phyloP scores from a whole-genome alignment of 2,888 invertebrate species.

The Dasypolia templi region DNA sequence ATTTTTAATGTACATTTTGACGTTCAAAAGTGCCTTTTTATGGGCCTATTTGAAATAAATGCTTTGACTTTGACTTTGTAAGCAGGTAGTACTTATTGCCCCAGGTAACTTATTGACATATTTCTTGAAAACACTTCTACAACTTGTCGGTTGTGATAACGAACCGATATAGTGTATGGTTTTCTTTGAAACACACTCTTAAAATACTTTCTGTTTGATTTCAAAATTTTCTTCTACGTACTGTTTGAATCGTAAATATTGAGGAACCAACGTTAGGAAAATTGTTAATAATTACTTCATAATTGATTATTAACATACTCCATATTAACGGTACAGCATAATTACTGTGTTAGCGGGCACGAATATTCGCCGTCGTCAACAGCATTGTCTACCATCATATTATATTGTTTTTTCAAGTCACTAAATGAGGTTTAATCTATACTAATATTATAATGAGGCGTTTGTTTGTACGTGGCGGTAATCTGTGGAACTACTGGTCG shows the following conservation, averaged over 20 bases:
- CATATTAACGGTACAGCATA: neutral
- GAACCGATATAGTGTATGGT: neutral
- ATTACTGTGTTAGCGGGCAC: neutral
- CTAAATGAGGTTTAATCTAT: neutral
- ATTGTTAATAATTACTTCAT: neutral
- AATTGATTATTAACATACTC: neutral
- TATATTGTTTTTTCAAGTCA: neutral
- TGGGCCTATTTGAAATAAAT: too few species aligned
- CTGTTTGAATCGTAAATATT: neutral
- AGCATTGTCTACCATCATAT: neutral
- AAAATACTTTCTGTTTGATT: neutral
- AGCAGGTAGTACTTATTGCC: conserved; percentile 12
- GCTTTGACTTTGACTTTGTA: too few species aligned
- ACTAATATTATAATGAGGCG: too few species aligned
- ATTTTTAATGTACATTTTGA: too few species aligned
- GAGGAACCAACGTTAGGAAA: too few species aligned
- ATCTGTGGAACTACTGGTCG: too few species aligned
- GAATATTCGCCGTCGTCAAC: neutral
- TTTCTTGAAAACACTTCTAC: conserved; percentile 6
- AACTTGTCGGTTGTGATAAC: conserved; percentile 4
- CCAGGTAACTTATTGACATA: conserved; percentile 31
- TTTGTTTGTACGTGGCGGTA: too few species aligned
- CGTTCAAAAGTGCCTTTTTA: too few species aligned
- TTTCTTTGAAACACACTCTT: neutral
- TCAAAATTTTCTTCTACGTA: neutral